Percentiles rank a stretch among this genome's conserved stretches.
Conservation (phyloP, 2,113 vertebrate genomes). For the Oncorhynchus clarkii region DNA sequence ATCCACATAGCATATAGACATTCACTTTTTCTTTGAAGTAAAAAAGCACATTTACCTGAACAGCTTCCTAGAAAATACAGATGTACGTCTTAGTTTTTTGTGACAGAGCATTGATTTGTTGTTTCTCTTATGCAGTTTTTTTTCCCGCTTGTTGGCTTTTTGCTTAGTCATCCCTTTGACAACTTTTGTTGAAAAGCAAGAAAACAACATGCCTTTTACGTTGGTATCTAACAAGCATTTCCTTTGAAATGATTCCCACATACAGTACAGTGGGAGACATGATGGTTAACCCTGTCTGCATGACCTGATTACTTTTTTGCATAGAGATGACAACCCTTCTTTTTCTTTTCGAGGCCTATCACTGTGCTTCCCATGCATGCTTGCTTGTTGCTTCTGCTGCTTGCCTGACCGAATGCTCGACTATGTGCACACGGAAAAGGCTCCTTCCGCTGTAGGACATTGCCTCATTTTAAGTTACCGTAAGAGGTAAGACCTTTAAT, state of each 20-base stretch:
- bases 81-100: constrained; percentile 28
- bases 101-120: constrained; percentile 53
- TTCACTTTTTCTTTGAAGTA: background rate
- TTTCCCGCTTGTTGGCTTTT: constrained; percentile 58
- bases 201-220: constrained; percentile 37
- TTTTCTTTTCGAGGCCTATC: constrained; percentile 57
- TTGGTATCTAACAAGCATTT: constrained; percentile 39
- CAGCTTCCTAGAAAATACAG: constrained; percentile 16
- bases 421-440: constrained; percentile 63
- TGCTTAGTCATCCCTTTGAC: constrained; percentile 37
- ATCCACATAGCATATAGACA: background rate
- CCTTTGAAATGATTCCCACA: constrained; percentile 26
- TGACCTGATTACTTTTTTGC: constrained; percentile 47
- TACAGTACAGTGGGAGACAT: constrained; percentile 18
- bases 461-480: constrained; percentile 51
- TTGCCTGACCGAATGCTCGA: constrained; percentile 64
- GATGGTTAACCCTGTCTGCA: constrained; percentile 58
- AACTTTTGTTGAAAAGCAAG: constrained; percentile 51
- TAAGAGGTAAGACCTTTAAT: constrained; percentile 62
- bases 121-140: constrained; percentile 56
- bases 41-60: constrained; percentile 3
- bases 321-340: constrained; percentile 49
- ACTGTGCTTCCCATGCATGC: constrained; percentile 69
- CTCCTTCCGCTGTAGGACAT: constrained; percentile 62
- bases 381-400: constrained; percentile 69